Evolutionary conservation across 2,888 invertebrate genomes (phyloP).

Genomic region (Lasioglossum marginatum): DNA sequence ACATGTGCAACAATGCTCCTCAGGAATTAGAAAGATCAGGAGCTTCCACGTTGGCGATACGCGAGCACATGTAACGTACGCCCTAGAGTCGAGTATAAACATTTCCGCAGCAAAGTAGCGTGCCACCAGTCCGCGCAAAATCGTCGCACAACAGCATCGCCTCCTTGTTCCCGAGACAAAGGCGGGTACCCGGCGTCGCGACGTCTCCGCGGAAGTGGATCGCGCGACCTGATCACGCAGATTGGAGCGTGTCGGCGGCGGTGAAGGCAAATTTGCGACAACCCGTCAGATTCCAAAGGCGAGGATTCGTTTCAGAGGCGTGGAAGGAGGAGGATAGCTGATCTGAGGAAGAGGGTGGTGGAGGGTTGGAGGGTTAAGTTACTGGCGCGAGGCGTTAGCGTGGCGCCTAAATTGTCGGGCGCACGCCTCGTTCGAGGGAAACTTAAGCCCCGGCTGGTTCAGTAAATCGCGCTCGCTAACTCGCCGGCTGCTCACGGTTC

Average conservation of each 20-base stretch:
- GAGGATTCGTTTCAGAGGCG: background rate
- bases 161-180: background rate
- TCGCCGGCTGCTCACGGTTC: slow-evolving; percentile 29
- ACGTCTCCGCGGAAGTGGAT: background rate
- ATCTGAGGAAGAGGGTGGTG: background rate
- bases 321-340: background rate
- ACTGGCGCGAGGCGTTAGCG: slow-evolving; percentile 7
- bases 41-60: background rate
- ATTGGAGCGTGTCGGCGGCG: background rate
- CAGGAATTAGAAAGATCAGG: background rate
- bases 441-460: slow-evolving; percentile 19
- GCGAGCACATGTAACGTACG: background rate
- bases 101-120: background rate
- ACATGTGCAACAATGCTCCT: background rate
- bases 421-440: slow-evolving; percentile 12
- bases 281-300: slow-evolving; percentile 4
- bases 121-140: background rate
- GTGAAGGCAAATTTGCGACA: background rate
- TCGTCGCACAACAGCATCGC: background rate
- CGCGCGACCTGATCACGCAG: background rate
- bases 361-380: background rate
- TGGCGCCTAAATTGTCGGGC: slow-evolving; percentile 18
- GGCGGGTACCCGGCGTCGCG: background rate
- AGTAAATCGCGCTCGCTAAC: slow-evolving; percentile 27
- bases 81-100: background rate